Conservation (phyloP, 2,888 invertebrate species). For the Cetonia aurata region DNA sequence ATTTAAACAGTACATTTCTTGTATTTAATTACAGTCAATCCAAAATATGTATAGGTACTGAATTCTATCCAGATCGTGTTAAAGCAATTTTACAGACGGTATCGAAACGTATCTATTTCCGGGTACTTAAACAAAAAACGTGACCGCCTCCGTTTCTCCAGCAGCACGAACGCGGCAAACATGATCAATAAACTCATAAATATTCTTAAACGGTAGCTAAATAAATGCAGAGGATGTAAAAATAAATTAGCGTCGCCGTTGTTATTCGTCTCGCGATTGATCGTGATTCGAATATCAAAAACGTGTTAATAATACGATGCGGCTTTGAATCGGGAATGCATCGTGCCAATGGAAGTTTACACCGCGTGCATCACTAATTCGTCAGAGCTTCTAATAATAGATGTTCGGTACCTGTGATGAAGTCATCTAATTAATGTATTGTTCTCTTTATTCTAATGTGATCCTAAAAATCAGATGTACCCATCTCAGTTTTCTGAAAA, state of each 20-base stretch:
- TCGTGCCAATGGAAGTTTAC: slow-evolving; percentile 7
- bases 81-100: not conserved
- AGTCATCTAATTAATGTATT: not conserved
- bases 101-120: not conserved
- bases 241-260: slow-evolving; percentile 25
- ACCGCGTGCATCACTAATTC: slow-evolving; percentile 15
- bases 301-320: not conserved
- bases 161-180: slow-evolving; percentile 9
- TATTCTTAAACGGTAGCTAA: slow-evolving; percentile 35
- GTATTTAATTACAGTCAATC: not conserved
- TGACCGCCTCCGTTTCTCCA: not conserved
- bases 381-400: slow-evolving; percentile 19
- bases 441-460: too few relatives aligned
- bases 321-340: slow-evolving; percentile 6
- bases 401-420: not conserved
- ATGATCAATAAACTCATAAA: slow-evolving; percentile 27
- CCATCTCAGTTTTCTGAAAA: too few relatives aligned
- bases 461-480: too few relatives aligned
- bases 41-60: too few relatives aligned
- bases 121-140: not conserved
- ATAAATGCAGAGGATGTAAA: slow-evolving; percentile 30
- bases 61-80: not conserved
- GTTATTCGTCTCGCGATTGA: slow-evolving; percentile 27
- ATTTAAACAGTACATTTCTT: too few relatives aligned
- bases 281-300: slow-evolving; percentile 28